A percentile compares a stretch with the other conserved stretches of the same genome.
These are phyloP conservation scores for Oncorhynchus keta DNA, from an alignment of 2,113 vertebrate species.

Conservation along the genomic window DNA sequence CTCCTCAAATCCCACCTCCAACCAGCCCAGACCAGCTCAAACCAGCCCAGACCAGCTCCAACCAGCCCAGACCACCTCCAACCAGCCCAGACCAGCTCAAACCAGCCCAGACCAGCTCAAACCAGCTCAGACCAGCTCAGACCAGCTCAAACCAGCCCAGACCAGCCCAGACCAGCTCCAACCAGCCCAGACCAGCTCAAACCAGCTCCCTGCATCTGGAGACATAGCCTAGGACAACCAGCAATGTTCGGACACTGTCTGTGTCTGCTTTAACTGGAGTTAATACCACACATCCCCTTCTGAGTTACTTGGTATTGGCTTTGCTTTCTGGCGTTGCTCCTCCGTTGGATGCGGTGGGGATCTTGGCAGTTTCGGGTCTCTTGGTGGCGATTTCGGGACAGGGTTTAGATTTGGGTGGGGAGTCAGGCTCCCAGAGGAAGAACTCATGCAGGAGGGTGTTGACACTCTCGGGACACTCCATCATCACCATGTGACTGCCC, in stretches of 20 bases:
- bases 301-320: constrained; percentile 13
- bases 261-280: constrained; percentile 13
- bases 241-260: background rate
- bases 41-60: background rate
- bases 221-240: background rate
- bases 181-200: background rate
- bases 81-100: background rate
- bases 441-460: constrained; percentile 97
- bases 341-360: constrained; percentile 1
- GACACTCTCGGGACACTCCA: constrained; percentile 92
- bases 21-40: constrained; percentile 2
- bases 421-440: constrained; percentile 90
- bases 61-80: no score
- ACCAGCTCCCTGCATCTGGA: constrained; percentile 8
- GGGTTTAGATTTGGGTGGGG: constrained; percentile 50
- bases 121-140: constrained; percentile 1
- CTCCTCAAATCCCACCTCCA: constrained; percentile 1
- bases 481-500: constrained; percentile 99
- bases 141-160: background rate
- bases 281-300: constrained; percentile 1
- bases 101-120: background rate
- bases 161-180: constrained; percentile 1
- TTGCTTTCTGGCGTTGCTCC: constrained; percentile 13
- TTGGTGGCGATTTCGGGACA: constrained; percentile 61
- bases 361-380: constrained; percentile 26